Base-by-base conservation (phyloP, 2,888 invertebrate genomes). In the Oasisia sp. region DNA sequence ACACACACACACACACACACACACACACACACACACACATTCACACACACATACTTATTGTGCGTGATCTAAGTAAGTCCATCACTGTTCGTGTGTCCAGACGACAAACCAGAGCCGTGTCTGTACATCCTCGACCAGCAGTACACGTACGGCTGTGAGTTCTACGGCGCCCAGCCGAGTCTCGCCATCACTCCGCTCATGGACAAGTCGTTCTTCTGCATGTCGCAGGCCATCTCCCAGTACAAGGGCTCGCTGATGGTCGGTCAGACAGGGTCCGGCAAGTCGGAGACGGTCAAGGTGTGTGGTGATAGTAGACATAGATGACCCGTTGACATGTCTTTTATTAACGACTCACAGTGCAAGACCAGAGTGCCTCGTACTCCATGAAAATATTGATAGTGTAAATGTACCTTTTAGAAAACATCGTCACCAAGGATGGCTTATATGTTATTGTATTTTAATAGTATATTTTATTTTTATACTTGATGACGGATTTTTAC, bases 211-310 rank as follows among this genome's bases (percentile, higher is more conserved):
- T 96, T 96, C 94, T 93, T 96, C 32, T 94, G 95, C 50, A 96
- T 96, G 95, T 95, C 95, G 2, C 95, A 95, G 93, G 96, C 96
- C n/a, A 93, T 96, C n/a, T 94, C 94, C 45, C 94, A 94, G 89
- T 93, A 94, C 92, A 95, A 95, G 93, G 96, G 96, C 14, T 94
- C 95, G 91, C 93, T 95, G 92, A 93, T 96, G 45, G 93, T 94
- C 0, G 96, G 96, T 0, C 95, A 95, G 45, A 94, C 95, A 14
- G 96, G 95, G 14, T 95, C 95, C 32, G 96, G 96, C 50, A 96
- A 96, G 93, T 96, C 95, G 44, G 96, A 96, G 92, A 96, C 96
- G 56, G 94, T 96, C 92, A 96, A 95, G 95, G 96, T 94, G 32
- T 90, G 74, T 27, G 74, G 58, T 74, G 74, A 74, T 74, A 27